A percentile compares a stretch with the other conserved stretches of the same genome.
phyloP scores from a whole-genome alignment of 2,113 vertebrate genomes.

The Hippocampus abdominalis region DNA sequence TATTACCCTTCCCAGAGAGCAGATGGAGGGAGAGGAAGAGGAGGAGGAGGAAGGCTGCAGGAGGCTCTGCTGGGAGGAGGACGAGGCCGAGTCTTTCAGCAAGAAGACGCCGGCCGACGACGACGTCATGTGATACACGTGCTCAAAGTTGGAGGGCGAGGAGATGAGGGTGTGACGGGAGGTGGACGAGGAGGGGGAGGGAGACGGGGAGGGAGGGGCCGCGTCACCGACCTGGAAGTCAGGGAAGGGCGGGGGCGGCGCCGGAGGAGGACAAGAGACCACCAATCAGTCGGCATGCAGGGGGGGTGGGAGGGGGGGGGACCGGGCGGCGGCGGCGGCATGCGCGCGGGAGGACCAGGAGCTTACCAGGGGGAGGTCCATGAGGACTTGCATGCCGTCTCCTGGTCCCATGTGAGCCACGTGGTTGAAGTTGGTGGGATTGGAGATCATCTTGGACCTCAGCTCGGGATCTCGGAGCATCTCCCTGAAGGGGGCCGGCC shows the following conservation, averaged over 20 bases:
- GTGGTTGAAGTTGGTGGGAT: conserved; percentile 97
- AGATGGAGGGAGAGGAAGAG: conserved; percentile 80
- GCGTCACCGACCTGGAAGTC: conserved; percentile 60
- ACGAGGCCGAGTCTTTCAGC: conserved; percentile 75
- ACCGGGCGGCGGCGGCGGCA: conserved; percentile 68
- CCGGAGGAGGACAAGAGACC: neutral
- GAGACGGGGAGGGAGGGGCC: conserved; percentile 25
- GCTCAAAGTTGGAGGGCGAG: conserved; percentile 84
- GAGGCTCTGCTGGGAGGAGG: conserved; percentile 70
- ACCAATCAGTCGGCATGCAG: neutral
- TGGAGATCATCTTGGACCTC: conserved; percentile 93
- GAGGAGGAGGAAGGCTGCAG: conserved; percentile 66
- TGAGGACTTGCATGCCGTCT: conserved; percentile 97
- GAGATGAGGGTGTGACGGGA: conserved; percentile 78
- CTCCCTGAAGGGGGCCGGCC: conserved; percentile 72
- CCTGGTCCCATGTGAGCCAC: conserved; percentile 99
- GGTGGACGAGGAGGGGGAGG: conserved; percentile 47
- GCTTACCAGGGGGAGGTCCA: conserved; percentile 95
- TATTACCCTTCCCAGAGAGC: conserved; percentile 82
- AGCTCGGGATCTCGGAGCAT: conserved; percentile 94
- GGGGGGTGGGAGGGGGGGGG: neutral
- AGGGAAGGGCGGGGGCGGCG: conserved; percentile 50
- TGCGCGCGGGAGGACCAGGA: conserved; percentile 60
- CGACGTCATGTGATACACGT: conserved; percentile 81
- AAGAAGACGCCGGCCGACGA: conserved; percentile 80